Conservation (phyloP, 2,888 invertebrate species). For the Aproaerema taeniolella region DNA sequence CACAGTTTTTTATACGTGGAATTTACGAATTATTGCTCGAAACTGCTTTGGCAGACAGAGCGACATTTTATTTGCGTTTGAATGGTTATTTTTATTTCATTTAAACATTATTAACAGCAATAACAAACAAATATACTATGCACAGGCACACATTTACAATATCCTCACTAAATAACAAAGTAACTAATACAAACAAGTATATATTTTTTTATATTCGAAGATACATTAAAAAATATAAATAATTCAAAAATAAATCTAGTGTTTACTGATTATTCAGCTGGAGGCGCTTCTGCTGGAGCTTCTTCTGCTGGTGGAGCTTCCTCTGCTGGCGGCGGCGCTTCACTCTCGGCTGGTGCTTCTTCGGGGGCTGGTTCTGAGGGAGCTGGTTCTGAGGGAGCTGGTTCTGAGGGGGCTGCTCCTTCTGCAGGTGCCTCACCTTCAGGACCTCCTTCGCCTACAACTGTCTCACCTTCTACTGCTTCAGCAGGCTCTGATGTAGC, state of each 20-base stretch:
- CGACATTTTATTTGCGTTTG: conserved; percentile 1
- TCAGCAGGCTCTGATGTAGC: conserved; percentile 14
- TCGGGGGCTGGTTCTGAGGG: conserved; percentile 14
- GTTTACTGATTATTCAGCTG: conserved; percentile 7
- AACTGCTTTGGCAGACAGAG: conserved; percentile 12
- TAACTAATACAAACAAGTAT: too few relatives aligned
- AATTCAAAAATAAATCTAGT: conserved; percentile 2
- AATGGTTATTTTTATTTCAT: background rate
- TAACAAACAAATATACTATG: too few relatives aligned
- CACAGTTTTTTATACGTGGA: conserved; percentile 30
- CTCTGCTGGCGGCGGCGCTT: conserved; percentile 9
- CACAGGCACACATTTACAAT: too few relatives aligned
- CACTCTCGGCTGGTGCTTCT: conserved; percentile 4
- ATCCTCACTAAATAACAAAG: too few relatives aligned
- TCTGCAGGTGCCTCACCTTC: conserved; percentile 19
- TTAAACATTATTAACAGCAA: too few relatives aligned
- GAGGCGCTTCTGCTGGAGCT: conserved; percentile 18
- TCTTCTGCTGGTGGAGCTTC: conserved; percentile 12
- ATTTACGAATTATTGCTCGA: conserved; percentile 24
- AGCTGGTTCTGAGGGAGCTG: conserved; percentile 19
- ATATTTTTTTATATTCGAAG: too few relatives aligned
- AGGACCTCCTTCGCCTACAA: conserved; percentile 12
- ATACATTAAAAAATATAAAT: conserved; percentile 21
- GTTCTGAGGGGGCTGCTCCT: conserved; percentile 13
- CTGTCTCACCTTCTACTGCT: conserved; percentile 14